These are phyloP conservation scores for Clarias macrocephalus DNA, from an alignment of 2,113 vertebrate species.

Conservation along the genomic window DNA sequence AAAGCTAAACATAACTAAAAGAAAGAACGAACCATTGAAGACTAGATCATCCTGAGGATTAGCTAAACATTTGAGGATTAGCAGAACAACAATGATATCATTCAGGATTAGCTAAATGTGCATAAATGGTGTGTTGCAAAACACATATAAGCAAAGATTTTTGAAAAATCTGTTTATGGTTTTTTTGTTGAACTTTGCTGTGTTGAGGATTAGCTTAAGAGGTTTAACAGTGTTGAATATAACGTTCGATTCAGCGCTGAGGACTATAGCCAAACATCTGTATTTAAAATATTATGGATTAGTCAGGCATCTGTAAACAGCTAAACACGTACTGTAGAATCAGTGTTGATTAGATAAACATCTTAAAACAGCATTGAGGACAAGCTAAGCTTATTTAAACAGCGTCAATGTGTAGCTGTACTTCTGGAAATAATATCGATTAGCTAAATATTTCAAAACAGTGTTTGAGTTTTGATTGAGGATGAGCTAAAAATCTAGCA, in stretches of 20 bases:
- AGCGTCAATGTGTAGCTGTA: neutral
- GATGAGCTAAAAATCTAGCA: neutral
- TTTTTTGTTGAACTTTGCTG: too few relatives aligned
- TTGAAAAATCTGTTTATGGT: too few relatives aligned
- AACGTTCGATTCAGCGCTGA: neutral
- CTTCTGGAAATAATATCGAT: neutral
- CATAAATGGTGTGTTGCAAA: neutral
- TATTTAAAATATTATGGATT: neutral
- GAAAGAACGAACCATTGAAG: too few relatives aligned
- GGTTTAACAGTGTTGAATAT: neutral
- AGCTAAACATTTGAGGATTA: neutral
- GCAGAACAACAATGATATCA: neutral
- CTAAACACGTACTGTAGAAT: too few relatives aligned
- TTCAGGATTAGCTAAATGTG: neutral
- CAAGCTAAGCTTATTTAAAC: neutral
- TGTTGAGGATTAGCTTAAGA: neutral
- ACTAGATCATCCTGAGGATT: neutral
- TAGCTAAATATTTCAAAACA: neutral
- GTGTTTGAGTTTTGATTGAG: neutral
- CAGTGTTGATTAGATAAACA: neutral
- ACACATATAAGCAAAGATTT: too few relatives aligned
- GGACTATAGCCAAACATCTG: neutral
- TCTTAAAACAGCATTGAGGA: neutral
- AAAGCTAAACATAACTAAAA: neutral
- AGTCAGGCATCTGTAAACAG: neutral